These are phyloP conservation scores for Aphidius gifuensis DNA, from an alignment of 1,140 invertebrate species.

Conservation along the genomic window DNA sequence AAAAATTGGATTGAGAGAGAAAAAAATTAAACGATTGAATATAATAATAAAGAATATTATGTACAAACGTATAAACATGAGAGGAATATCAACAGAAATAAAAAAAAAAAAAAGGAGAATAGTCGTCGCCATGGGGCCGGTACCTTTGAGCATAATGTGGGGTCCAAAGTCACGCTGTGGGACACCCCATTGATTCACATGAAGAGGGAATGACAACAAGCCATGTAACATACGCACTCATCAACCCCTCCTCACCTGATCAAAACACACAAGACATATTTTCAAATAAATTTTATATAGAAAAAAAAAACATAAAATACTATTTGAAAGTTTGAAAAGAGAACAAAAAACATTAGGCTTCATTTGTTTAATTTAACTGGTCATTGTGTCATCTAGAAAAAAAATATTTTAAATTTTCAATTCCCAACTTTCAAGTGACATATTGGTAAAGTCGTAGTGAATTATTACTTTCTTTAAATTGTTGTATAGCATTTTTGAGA, in stretches of 20 bases:
- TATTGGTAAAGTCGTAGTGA: no score
- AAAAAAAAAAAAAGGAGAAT: background rate
- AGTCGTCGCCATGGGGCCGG: constrained; percentile 24
- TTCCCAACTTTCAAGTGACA: no score
- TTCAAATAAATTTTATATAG: no score
- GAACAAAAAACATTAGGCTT: no score
- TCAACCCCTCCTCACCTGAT: constrained; percentile 18
- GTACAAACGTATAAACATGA: background rate
- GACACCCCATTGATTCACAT: constrained; percentile 35
- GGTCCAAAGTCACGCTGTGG: constrained; percentile 29
- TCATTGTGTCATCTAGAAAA: no score
- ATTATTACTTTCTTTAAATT: no score
- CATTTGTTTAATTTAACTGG: no score
- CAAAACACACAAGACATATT: no score
- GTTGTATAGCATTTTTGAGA: no score
- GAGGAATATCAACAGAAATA: constrained; percentile 4
- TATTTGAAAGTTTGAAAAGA: no score
- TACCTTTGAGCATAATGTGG: constrained; percentile 39
- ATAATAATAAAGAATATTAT: constrained; percentile 2
- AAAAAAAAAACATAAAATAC: no score
- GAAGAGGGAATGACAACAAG: constrained; percentile 42
- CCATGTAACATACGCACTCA: constrained; percentile 32
- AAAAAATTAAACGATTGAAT: constrained; percentile 1
- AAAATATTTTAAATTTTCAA: no score
- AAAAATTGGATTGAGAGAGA: background rate